Base-by-base conservation (phyloP, 1,140 invertebrate genomes). In the Pseudobourletiella spinata region DNA sequence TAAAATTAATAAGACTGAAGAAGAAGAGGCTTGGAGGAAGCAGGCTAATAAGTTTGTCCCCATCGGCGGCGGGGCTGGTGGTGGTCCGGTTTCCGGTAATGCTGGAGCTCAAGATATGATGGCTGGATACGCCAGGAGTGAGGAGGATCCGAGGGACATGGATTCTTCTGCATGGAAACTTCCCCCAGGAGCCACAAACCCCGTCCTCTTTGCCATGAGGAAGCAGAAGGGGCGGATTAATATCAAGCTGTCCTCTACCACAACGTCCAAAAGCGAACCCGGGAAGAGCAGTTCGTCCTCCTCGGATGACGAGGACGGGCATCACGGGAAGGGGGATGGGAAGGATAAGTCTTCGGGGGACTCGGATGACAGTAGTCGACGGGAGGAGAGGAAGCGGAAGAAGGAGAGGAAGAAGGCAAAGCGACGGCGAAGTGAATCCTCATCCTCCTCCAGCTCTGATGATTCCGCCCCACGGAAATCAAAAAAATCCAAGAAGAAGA, bases 141-240 rank as follows among this genome's bases (percentile, higher is more conserved):
- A 48, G 51, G 18, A 48, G 29, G 46, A 35, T 0, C 30, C 29
- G 1, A 8, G 43, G 8, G 18, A 11, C 16, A 11, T 60, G 26
- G 29, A 32, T 22, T 51, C 58, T 18, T 50, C 59, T 20, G 18
- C 6, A 18, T 22, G 32, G 3, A 54, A 18, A 26, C 16, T 57
- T 8, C 14, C 29, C 15, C 42, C 29, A 16, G 11, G 15, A 11
- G 3, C 8, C 4, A 29, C 26, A 4, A 26, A 20, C n/a, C 61
- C 54, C 3, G 26, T 63, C 4, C 61, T 54, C 18, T 28, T 65
- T 1, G 50, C 63, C 2, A 44, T 65, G 15, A 44, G 61, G 44
- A 68, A 65, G 39, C 66, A 68, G 26, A 65, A 65, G 35, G 59
- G 63, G 1, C 39, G 66, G 56, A 65, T 68, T 16, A 68, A 68